Evolutionary conservation across 2,888 invertebrate species (phyloP).

Genomic region (Stenoptilia bipunctidactyla): DNA sequence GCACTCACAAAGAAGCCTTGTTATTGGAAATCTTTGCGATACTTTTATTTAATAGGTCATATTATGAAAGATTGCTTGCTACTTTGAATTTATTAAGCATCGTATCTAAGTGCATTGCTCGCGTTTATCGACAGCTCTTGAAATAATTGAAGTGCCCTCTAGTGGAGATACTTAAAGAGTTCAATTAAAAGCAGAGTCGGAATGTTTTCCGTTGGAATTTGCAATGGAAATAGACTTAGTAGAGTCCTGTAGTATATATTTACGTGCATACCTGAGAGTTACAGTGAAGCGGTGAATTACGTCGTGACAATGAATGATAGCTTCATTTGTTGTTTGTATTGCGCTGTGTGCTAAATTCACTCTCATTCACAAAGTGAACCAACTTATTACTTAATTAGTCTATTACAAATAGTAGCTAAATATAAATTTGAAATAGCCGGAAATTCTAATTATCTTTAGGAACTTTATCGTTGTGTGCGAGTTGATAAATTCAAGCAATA

Average conservation of each 20-base stretch:
- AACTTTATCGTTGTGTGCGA: too few relatives aligned
- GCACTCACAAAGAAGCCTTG: background rate
- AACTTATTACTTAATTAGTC: too few relatives aligned
- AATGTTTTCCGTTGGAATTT: background rate
- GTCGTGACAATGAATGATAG: background rate
- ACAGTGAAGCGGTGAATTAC: background rate
- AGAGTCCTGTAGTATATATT: background rate
- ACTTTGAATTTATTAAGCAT: background rate
- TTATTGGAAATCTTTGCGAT: background rate
- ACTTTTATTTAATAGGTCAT: conserved; percentile 1
- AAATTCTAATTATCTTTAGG: too few relatives aligned
- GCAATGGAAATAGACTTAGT: background rate
- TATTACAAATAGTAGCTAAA: too few relatives aligned
- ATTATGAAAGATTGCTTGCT: background rate
- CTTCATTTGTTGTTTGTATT: background rate
- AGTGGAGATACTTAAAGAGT: conserved; percentile 4
- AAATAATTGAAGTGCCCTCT: conserved; percentile 46
- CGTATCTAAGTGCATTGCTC: conserved; percentile 24
- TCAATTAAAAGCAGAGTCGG: background rate
- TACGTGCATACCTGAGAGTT: background rate
- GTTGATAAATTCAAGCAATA: too few relatives aligned
- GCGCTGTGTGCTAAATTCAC: too few relatives aligned
- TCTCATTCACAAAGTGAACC: too few relatives aligned
- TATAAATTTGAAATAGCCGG: too few relatives aligned
- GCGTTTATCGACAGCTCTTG: conserved; percentile 16